Percentiles rank a stretch among this genome's conserved stretches.
Conservation (phyloP, 2,797 vertebrate species). For the Helicolenus hilgendorfi region DNA sequence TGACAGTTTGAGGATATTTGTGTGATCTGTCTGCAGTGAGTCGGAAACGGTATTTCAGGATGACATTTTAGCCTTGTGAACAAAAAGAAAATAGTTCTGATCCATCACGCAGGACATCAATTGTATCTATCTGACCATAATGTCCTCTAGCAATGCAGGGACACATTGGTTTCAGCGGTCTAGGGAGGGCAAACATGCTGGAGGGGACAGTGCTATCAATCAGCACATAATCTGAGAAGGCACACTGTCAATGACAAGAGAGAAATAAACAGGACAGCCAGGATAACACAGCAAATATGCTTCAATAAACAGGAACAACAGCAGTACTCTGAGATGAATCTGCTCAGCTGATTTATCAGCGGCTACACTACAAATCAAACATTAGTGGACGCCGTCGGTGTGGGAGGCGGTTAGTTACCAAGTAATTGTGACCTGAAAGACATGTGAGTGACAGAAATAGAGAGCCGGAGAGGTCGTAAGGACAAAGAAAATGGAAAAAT, state of each 20-base stretch:
- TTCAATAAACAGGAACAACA: constrained; percentile 28
- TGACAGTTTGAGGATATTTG: constrained; percentile 13
- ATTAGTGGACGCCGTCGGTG: constrained; percentile 21
- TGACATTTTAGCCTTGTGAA: neutral
- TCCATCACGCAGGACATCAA: constrained; percentile 17
- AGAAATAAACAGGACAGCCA: constrained; percentile 71
- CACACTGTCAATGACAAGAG: constrained; percentile 70
- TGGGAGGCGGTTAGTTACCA: constrained; percentile 11
- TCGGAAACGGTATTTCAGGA: neutral
- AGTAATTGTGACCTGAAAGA: constrained; percentile 59
- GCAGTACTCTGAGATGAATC: constrained; percentile 48
- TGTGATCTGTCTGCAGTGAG: neutral
- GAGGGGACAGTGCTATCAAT: constrained; percentile 69
- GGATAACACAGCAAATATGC: constrained; percentile 43
- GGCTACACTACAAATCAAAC: constrained; percentile 32
- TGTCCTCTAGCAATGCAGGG: constrained; percentile 66
- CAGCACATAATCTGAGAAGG: constrained; percentile 70
- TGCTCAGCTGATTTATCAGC: constrained; percentile 44
- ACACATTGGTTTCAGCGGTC: constrained; percentile 40
- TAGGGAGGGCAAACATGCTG: constrained; percentile 49
- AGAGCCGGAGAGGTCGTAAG: constrained; percentile 38
- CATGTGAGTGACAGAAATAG: constrained; percentile 48
- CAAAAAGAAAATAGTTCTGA: constrained; percentile 17
- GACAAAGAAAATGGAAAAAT: constrained; percentile 52
- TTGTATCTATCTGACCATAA: constrained; percentile 52